These are phyloP conservation scores for Thelaira solivaga DNA, from an alignment of 2,888 invertebrate species.

Conservation along the genomic window DNA sequence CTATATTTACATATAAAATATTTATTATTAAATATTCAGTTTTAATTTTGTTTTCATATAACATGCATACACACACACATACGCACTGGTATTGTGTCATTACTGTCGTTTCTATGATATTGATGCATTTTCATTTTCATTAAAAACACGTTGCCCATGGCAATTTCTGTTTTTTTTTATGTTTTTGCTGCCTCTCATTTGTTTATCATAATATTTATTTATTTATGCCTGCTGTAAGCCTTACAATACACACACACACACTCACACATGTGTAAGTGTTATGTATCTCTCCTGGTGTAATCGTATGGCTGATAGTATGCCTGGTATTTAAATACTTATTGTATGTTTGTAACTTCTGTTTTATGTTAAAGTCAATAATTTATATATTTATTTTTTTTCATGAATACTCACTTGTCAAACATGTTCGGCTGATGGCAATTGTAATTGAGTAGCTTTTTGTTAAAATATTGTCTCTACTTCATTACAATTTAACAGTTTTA, in stretches of 20 bases:
- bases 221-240: not conserved
- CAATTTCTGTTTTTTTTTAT: not conserved
- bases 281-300: conserved; percentile 3
- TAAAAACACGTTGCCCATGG: conserved; percentile 22
- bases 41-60: conserved; percentile 19
- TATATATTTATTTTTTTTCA: conserved; percentile 32
- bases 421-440: not conserved
- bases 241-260: not conserved
- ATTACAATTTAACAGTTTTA: conserved; percentile 8
- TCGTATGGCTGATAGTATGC: not conserved
- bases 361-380: conserved; percentile 42
- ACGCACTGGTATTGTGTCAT: no score
- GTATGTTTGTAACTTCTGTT: conserved; percentile 7
- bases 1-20: not conserved
- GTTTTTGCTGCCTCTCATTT: not conserved
- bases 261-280: not conserved
- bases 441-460: conserved; percentile 2
- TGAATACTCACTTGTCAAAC: conserved; percentile 22
- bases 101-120: conserved; percentile 12
- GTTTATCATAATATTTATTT: not conserved
- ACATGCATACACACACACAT: no score
- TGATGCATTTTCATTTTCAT: conserved; percentile 37
- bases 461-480: conserved; percentile 43
- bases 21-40: conserved; percentile 24
- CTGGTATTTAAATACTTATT: not conserved